Percentiles rank a stretch among this genome's conserved stretches.
phyloP scores from a whole-genome alignment of 2,888 invertebrate species.

The Gonocerus acuteangulatus region DNA sequence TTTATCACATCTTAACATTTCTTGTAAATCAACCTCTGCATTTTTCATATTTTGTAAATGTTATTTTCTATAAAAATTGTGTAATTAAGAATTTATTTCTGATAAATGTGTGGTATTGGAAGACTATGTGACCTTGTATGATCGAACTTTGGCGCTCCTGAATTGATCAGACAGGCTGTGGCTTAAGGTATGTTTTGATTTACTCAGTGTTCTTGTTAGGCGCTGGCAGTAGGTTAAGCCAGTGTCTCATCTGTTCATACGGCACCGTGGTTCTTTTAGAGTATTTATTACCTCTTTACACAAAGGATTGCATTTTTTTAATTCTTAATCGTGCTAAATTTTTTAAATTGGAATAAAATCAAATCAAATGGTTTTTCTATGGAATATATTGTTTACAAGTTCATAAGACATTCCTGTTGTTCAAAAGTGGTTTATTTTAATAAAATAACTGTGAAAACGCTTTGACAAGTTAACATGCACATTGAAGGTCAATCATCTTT shows the following conservation, averaged over 20 bases:
- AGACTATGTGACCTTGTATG: too few relatives aligned
- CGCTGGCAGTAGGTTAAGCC: background rate
- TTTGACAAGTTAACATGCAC: too few relatives aligned
- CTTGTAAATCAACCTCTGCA: background rate
- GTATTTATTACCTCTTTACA: too few relatives aligned
- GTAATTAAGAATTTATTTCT: background rate
- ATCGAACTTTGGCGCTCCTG: too few relatives aligned
- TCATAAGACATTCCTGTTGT: background rate
- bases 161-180: conserved; percentile 11
- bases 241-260: background rate
- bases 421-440: too few relatives aligned
- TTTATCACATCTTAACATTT: too few relatives aligned
- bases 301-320: background rate
- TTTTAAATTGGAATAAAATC: background rate
- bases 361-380: background rate
- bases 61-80: background rate
- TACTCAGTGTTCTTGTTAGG: conserved; percentile 6
- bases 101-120: too few relatives aligned
- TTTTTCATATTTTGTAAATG: background rate
- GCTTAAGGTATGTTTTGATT: conserved; percentile 14
- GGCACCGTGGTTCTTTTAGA: background rate
- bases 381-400: background rate
- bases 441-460: too few relatives aligned
- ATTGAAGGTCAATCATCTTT: too few relatives aligned
- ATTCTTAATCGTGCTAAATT: background rate